These are phyloP conservation scores for Eilema sororculum DNA, from an alignment of 2,888 invertebrate species.

Conservation along the genomic window DNA sequence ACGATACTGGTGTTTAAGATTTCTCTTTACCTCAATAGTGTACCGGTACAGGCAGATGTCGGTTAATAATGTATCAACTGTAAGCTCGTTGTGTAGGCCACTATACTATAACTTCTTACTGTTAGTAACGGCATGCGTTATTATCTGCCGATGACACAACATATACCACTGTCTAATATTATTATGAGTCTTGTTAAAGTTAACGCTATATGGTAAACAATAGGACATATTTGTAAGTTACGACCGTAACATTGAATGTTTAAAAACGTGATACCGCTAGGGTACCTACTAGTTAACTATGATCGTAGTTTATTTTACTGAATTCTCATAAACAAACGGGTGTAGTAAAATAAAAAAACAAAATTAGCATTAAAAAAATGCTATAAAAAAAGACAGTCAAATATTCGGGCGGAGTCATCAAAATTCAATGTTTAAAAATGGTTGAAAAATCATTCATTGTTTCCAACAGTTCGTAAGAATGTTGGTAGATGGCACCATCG, in stretches of 20 bases:
- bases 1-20: slow-evolving; percentile 56
- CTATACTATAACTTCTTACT: slow-evolving; percentile 59
- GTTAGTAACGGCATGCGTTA: slow-evolving; percentile 78
- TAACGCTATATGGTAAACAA: slow-evolving; percentile 38
- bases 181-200: slow-evolving; percentile 32
- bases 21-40: slow-evolving; percentile 70
- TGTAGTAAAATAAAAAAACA: not conserved
- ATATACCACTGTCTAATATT: slow-evolving; percentile 28
- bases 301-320: not conserved
- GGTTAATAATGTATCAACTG: slow-evolving; percentile 70
- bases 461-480: too few species aligned
- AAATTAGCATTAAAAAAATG: too few species aligned
- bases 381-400: too few species aligned
- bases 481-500: too few species aligned
- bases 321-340: slow-evolving; percentile 3
- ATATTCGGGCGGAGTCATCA: too few species aligned
- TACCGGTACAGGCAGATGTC: slow-evolving; percentile 64
- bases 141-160: slow-evolving; percentile 72
- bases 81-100: slow-evolving; percentile 67
- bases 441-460: too few species aligned
- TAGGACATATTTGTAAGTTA: slow-evolving; percentile 37
- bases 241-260: slow-evolving; percentile 28
- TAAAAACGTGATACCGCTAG: slow-evolving; percentile 33
- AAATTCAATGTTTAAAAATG: too few species aligned
- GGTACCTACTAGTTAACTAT: slow-evolving; percentile 18